phyloP scores from a whole-genome alignment of 2,888 invertebrate genomes.

The Eumerus sabulonum region DNA sequence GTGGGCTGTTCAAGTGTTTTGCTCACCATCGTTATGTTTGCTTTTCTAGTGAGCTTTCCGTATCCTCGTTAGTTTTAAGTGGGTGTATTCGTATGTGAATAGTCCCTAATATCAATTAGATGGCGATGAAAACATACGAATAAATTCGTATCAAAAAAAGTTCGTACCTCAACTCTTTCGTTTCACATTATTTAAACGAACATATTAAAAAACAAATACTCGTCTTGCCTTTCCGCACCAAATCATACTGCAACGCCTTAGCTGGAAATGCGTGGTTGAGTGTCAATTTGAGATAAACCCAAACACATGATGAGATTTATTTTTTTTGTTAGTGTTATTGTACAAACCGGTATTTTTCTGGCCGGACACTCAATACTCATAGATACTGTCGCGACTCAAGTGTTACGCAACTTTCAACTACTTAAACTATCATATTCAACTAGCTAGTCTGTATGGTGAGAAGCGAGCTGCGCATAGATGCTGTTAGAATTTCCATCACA shows the following conservation, averaged over 20 bases:
- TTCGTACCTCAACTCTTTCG: conserved; percentile 57
- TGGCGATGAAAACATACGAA: neutral
- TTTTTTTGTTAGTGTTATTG: conserved; percentile 37
- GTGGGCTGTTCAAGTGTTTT: conserved; percentile 48
- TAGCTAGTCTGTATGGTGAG: conserved; percentile 14
- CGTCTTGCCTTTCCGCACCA: conserved; percentile 5
- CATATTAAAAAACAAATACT: conserved; percentile 13
- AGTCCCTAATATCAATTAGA: no score
- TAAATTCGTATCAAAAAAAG: conserved; percentile 20
- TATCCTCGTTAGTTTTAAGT: conserved; percentile 20
- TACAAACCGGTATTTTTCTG: conserved; percentile 57
- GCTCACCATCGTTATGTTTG: conserved; percentile 18
- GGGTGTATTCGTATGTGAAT: no score
- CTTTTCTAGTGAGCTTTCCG: conserved; percentile 20
- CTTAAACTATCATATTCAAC: conserved; percentile 37
- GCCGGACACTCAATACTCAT: conserved; percentile 46
- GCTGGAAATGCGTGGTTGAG: conserved; percentile 28
- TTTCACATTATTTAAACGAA: conserved; percentile 3
- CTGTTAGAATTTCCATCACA: conserved; percentile 29
- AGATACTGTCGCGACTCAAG: conserved; percentile 33
- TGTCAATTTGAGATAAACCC: conserved; percentile 30
- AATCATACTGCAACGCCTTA: conserved; percentile 27
- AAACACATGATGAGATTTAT: conserved; percentile 46
- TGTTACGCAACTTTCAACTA: conserved; percentile 48
- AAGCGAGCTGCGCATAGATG: conserved; percentile 15